phyloP scores from a whole-genome alignment of 2,797 vertebrate genomes.

The Eulemur rubriventer region DNA sequence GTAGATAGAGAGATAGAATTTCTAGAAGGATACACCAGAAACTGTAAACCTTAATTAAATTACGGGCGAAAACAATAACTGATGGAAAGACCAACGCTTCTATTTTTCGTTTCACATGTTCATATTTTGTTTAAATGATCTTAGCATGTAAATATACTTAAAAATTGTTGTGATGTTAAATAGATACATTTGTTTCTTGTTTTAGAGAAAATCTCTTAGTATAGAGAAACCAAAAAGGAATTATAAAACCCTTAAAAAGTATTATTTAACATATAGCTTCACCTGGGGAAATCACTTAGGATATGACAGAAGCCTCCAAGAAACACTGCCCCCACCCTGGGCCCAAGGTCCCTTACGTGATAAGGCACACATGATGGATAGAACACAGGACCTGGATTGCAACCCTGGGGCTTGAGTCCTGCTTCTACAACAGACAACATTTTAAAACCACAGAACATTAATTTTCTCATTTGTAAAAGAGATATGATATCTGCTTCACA shows the following conservation, averaged over 20 bases:
- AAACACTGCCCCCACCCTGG: background rate
- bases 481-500: background rate
- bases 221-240: background rate
- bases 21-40: background rate
- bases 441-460: background rate
- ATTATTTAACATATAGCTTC: background rate
- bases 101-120: background rate
- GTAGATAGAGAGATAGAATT: background rate
- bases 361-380: background rate
- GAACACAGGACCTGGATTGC: background rate
- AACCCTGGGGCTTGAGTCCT: background rate
- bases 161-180: background rate
- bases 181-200: background rate
- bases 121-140: background rate
- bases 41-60: background rate
- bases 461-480: constrained; percentile 49
- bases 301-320: background rate
- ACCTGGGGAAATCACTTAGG: background rate
- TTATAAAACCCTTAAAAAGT: background rate
- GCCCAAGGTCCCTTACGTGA: background rate
- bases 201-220: background rate
- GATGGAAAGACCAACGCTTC: background rate
- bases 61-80: background rate
- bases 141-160: background rate
- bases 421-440: background rate